These are phyloP conservation scores for Pao palembangensis DNA, from an alignment of 2,113 vertebrate genomes.

Conservation along the genomic window DNA sequence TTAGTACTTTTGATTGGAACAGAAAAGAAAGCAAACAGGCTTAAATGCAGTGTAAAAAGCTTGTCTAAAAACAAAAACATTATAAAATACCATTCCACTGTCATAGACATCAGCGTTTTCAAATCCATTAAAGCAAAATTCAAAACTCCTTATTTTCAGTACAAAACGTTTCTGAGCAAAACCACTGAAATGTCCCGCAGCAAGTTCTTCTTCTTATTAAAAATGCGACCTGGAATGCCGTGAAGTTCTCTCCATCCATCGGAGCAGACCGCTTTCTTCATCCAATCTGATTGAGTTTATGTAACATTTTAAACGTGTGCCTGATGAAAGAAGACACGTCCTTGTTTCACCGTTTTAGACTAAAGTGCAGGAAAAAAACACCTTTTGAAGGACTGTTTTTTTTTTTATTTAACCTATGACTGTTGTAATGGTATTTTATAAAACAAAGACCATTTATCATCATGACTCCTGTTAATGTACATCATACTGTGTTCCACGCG, in stretches of 20 bases:
- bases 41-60: conserved; percentile 75
- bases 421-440: conserved; percentile 78
- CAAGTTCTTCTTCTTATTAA: conserved; percentile 14
- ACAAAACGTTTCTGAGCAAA: conserved; percentile 51
- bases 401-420: conserved; percentile 59
- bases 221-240: conserved; percentile 55
- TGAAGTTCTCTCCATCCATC: conserved; percentile 29
- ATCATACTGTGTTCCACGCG: conserved; percentile 32
- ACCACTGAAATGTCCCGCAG: conserved; percentile 23
- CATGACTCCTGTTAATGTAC: conserved; percentile 30
- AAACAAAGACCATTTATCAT: conserved; percentile 36
- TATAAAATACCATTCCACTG: conserved; percentile 80
- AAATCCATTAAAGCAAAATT: conserved; percentile 68
- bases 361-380: conserved; percentile 40
- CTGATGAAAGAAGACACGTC: conserved; percentile 34
- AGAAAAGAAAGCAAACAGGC: conserved; percentile 72
- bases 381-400: conserved; percentile 12
- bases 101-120: conserved; percentile 73
- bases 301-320: conserved; percentile 19
- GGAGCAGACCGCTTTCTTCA: conserved; percentile 1
- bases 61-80: conserved; percentile 69
- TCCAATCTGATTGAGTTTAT: not conserved
- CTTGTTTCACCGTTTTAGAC: conserved; percentile 39
- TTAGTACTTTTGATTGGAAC: conserved; percentile 77
- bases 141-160: conserved; percentile 59